Evolutionary conservation across 1,140 invertebrate genomes (phyloP).

Genomic region (Drosophila insularis): DNA sequence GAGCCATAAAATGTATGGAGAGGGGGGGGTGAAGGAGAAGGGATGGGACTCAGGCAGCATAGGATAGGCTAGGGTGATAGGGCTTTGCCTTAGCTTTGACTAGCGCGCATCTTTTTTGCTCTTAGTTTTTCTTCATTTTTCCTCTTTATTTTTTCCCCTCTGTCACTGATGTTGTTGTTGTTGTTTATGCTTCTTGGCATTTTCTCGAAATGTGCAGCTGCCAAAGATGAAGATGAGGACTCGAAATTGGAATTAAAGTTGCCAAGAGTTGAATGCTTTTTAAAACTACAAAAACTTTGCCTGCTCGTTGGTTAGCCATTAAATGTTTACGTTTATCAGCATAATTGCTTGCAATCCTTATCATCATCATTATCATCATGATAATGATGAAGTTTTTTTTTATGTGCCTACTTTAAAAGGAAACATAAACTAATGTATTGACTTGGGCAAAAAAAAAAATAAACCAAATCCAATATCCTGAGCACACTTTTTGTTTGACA

Average conservation of each 20-base stretch:
- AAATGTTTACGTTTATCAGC: conserved; percentile 7
- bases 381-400: not conserved
- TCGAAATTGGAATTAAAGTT: not conserved
- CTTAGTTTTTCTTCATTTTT: conserved; percentile 5
- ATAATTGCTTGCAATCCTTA: conserved; percentile 11
- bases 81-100: conserved; percentile 2
- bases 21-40: too few relatives aligned
- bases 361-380: not conserved
- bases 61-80: conserved; percentile 9
- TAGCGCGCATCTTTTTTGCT: not conserved
- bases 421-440: not conserved
- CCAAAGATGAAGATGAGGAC: conserved; percentile 13
- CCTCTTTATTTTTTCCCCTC: too few relatives aligned
- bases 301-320: not conserved
- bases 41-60: not conserved
- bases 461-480: not conserved
- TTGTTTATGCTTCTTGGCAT: conserved; percentile 44
- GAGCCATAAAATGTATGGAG: conserved; percentile 23
- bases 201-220: conserved; percentile 24
- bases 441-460: not conserved
- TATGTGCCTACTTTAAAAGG: not conserved
- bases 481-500: too few relatives aligned
- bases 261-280: not conserved
- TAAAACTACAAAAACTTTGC: conserved; percentile 9
- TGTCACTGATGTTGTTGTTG: conserved; percentile 5